Conservation (phyloP, 2,888 invertebrate species). For the Tineola bisselliella region DNA sequence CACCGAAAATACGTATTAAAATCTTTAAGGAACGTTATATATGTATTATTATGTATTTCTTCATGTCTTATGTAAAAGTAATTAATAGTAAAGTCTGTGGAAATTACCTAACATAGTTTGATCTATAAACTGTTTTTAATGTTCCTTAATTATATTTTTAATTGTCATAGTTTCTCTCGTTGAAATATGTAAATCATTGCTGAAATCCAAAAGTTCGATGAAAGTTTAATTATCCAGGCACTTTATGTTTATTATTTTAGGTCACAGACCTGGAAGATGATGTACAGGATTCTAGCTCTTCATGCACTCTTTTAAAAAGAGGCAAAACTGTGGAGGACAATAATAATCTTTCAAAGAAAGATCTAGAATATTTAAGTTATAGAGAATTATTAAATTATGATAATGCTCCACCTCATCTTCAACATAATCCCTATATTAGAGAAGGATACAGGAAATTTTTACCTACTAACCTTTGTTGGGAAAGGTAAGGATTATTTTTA, state of each 20-base stretch:
- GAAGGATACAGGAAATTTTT: conserved; percentile 87
- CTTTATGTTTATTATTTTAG: conserved; percentile 21
- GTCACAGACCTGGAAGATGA: conserved; percentile 38
- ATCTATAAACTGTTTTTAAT: too few relatives aligned
- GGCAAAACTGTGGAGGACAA: conserved; percentile 51
- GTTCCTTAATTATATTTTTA: too few relatives aligned
- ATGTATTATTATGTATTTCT: too few relatives aligned
- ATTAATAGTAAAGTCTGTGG: too few relatives aligned
- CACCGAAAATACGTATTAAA: too few relatives aligned
- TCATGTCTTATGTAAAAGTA: too few relatives aligned
- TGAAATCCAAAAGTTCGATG: too few relatives aligned
- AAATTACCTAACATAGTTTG: too few relatives aligned
- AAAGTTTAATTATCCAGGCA: too few relatives aligned
- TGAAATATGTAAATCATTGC: too few relatives aligned
- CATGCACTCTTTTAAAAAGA: conserved; percentile 37
- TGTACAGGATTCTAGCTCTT: conserved; percentile 33
- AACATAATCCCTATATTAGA: conserved; percentile 87
- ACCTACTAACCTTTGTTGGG: conserved; percentile 83
- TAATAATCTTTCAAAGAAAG: conserved; percentile 56
- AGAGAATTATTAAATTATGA: conserved; percentile 56
- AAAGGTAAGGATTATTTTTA: conserved; percentile 71
- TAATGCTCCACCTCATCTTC: conserved; percentile 83
- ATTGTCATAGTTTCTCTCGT: too few relatives aligned
- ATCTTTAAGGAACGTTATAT: too few relatives aligned
- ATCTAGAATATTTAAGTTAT: conserved; percentile 57